Base-by-base conservation (phyloP, 1,140 invertebrate species). In the Fopius arisanus region DNA sequence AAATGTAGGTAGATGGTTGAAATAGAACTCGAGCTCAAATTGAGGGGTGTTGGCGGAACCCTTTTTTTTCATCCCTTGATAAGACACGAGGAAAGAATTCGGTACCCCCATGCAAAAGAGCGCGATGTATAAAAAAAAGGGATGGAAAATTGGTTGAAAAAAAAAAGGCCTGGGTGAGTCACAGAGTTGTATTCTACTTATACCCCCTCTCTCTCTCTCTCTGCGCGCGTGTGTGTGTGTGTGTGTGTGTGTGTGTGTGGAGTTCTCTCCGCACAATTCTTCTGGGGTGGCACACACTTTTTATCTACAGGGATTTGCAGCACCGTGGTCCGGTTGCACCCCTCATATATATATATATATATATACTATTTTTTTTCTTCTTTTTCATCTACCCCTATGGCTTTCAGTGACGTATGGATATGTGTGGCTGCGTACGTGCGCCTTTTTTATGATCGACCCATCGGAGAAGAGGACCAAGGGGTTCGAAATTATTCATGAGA, bases 271-370 rank as follows among this genome's bases (percentile, higher is more conserved):
- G 66, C 23, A 31, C 23, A 59, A 10, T 23, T 63, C 41, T 70
- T 66, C 76, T 79, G 76, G 81, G 81, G 80, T 82, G 77, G 77
- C 77, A 77, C 82, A 78, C 78, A 82, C 81, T 86, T 86, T 86
- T 86, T 86, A 86, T 86, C 84, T 86, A 85, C 78, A 83, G 83
- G 83, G 83, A 86, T 86, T 86, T 85, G 79, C 79, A 83, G 81
- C 80, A 78, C 74, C 78, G 80, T 78, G 79, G 84, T 86, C 83
- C 84, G 80, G 81, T 81, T 84, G 81, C 83, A 84, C 81, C 83
- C 68, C 70, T 72, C n/a, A n/a, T n/a, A n/a, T n/a, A n/a, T n/a
- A n/a, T n/a, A n/a, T n/a, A n/a, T n/a, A n/a, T n/a, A n/a, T n/a
- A n/a, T n/a, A n/a, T 73, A 80, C 77, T 66, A 48, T n/a, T 69